phyloP scores from a whole-genome alignment of 2,888 invertebrate genomes.

The Alloscopus bannaensis region DNA sequence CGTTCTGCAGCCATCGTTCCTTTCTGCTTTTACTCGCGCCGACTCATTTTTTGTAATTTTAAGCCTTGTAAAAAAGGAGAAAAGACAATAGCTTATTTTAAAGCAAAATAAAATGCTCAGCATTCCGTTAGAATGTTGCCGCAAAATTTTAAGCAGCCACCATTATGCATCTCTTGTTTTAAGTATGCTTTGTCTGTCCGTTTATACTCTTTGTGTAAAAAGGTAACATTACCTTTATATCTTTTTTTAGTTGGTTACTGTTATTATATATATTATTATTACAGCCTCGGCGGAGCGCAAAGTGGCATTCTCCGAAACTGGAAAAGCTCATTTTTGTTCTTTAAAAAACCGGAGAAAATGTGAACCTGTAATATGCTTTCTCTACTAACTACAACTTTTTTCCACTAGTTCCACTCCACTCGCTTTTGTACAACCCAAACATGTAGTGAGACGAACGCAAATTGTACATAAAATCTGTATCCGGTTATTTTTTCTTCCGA shows the following conservation, averaged over 20 bases:
- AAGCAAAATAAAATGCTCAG: slow-evolving; percentile 37
- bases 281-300: neutral
- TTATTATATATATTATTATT: slow-evolving; percentile 57
- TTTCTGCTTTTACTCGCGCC: slow-evolving; percentile 25
- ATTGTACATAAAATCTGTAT: slow-evolving; percentile 64
- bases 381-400: slow-evolving; percentile 37
- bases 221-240: neutral
- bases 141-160: too few species aligned
- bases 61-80: slow-evolving; percentile 32
- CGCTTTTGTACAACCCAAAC: slow-evolving; percentile 25
- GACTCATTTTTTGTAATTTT: slow-evolving; percentile 45
- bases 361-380: slow-evolving; percentile 13
- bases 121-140: too few species aligned
- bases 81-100: slow-evolving; percentile 46
- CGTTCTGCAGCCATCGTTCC: slow-evolving; percentile 33
- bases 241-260: slow-evolving; percentile 49
- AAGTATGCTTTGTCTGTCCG: too few species aligned
- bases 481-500: slow-evolving; percentile 19
- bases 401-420: too few species aligned
- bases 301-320: neutral
- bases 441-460: slow-evolving; percentile 38
- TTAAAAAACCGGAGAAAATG: slow-evolving; percentile 26
- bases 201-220: neutral
- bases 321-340: slow-evolving; percentile 26
- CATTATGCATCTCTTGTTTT: too few species aligned